Conservation (phyloP, 2,888 invertebrate genomes). For the Eremobia ochroleuca region DNA sequence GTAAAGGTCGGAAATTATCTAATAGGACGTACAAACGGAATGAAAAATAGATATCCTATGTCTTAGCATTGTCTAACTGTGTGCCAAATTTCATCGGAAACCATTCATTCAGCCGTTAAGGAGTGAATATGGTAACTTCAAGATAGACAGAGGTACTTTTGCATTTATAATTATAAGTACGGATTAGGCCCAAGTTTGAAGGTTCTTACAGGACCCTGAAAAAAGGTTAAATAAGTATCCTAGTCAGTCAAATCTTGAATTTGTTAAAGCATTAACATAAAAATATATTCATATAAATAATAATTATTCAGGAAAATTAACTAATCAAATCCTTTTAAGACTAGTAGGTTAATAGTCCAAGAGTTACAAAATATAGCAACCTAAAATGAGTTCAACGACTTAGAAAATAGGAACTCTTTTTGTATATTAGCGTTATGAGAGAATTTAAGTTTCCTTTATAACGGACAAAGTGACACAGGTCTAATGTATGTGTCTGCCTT, state of each 20-base stretch:
- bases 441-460: conserved; percentile 65
- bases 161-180: not conserved
- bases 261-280: not conserved
- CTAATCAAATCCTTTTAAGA: conserved; percentile 2
- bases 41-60: not conserved
- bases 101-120: not conserved
- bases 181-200: not conserved
- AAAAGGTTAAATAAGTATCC: not conserved
- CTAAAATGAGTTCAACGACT: conserved; percentile 11
- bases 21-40: not conserved
- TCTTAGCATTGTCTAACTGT: not conserved
- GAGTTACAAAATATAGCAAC: not conserved
- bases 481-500: conserved; percentile 62
- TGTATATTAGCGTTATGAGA: conserved; percentile 7
- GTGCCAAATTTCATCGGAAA: not conserved
- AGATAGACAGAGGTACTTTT: not conserved
- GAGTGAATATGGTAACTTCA: not conserved
- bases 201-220: not conserved
- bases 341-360: conserved; percentile 45
- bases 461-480: conserved; percentile 73
- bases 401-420: conserved; percentile 35
- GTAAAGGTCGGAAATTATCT: not conserved
- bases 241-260: not conserved
- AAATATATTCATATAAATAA: no score
- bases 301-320: conserved; percentile 15